Evolutionary conservation across 2,888 invertebrate genomes (phyloP).

Genomic region (Halictus ligatus): DNA sequence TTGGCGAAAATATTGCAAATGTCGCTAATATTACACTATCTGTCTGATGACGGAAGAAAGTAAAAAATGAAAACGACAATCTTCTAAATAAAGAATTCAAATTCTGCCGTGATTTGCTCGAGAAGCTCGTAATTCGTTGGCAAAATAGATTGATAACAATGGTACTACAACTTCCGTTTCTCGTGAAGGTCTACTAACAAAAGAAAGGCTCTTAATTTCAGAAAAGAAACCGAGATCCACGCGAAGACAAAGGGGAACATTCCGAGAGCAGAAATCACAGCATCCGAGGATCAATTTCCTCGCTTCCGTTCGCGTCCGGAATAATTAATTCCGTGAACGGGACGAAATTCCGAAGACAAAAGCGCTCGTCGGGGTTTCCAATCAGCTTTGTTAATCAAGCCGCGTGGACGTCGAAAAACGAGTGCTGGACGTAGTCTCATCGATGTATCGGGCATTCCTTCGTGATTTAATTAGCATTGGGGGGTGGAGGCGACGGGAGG

Average conservation of each 20-base stretch:
- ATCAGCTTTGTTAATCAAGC: not conserved
- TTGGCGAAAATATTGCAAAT: no score
- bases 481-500: not conserved
- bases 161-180: no score
- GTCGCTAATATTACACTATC: no score
- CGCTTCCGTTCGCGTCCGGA: not conserved
- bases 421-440: not conserved
- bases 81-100: no score
- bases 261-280: not conserved
- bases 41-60: no score
- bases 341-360: slow-evolving; percentile 1
- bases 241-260: not conserved
- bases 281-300: not conserved
- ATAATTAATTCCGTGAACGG: not conserved
- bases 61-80: no score
- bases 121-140: no score
- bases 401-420: not conserved
- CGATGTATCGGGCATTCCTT: slow-evolving; percentile 30
- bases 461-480: slow-evolving; percentile 36
- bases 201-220: not conserved
- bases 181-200: no score
- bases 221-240: not conserved
- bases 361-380: not conserved
- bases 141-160: no score
- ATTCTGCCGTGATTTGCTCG: no score